Percentiles rank a stretch among this genome's conserved stretches.
phyloP scores from a whole-genome alignment of 2,888 invertebrate species.

The Chrysolina oricalcia region DNA sequence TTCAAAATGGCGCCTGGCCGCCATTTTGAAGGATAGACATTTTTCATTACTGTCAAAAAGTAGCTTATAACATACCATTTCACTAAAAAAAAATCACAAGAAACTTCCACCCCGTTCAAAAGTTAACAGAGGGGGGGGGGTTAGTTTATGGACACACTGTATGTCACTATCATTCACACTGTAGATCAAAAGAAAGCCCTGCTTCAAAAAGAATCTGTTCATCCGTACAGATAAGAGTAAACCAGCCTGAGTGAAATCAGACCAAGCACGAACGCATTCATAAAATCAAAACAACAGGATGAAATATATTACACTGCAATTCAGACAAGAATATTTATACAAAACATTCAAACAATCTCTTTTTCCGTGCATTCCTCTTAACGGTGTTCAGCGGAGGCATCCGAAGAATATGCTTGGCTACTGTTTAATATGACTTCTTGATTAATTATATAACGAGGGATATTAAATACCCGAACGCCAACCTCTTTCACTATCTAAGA shows the following conservation, averaged over 20 bases:
- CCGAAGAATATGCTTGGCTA: conserved; percentile 62
- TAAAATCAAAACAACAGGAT: neutral
- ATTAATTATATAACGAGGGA: conserved; percentile 64
- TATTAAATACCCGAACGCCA: conserved; percentile 32
- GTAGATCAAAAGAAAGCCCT: too few species aligned
- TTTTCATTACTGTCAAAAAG: too few species aligned
- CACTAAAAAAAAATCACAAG: too few species aligned
- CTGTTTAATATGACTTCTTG: conserved; percentile 65
- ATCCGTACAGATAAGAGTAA: neutral
- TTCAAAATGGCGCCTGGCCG: too few species aligned
- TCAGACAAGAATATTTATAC: conserved; percentile 20
- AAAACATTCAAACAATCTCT: conserved; percentile 57
- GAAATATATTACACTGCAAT: neutral
- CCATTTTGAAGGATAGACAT: too few species aligned
- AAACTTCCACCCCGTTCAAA: too few species aligned
- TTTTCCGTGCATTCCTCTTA: conserved; percentile 53
- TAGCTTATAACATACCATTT: too few species aligned
- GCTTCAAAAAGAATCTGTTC: neutral
- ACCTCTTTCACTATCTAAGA: conserved; percentile 28
- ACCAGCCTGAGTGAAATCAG: neutral
- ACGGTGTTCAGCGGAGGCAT: conserved; percentile 54
- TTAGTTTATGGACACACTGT: too few species aligned
- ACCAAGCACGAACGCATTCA: neutral
- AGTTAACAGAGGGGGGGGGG: too few species aligned
- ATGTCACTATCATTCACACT: too few species aligned